Evolutionary conservation across 2,113 vertebrate species (phyloP), one percentile per base, ranked within the genome.

Genomic region (Pristiophorus japonicus): DNA sequence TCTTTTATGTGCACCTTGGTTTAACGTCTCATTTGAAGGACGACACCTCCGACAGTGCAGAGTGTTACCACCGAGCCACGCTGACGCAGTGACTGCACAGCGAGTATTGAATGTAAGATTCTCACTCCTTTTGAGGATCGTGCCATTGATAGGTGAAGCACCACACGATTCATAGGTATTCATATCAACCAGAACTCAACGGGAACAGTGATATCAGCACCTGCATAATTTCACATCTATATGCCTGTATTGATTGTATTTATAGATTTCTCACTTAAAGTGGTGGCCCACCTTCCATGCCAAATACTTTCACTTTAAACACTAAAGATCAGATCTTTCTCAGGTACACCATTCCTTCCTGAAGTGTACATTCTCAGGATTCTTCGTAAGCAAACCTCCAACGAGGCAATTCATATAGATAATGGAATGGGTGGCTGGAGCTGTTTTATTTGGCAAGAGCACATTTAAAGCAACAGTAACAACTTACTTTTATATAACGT

Each of bases 161-260:
- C 34, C 16, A 65, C 59, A 24, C 6, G 96, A 96, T 96, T 95
- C 96, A 84, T 93, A 95, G 91, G 95, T 51, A 95, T 95, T 95
- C 96, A 95, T 84, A 95, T 51, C 93, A 96, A 0, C 95, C 95
- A 95, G 91, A 96, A 96, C 96, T 94, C 96, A 96, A 95, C 16
- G 90, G 34, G 55, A 96, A 84, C 38, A 95, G 90, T 91, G 73
- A 95, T 96, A 65, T 95, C 78, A 96, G 63, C 92, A 55, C 75
- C 96, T 95, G 84, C 55, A 96, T 95, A 96, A 96, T 85, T 96
- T 95, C 55, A 0, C 95, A 95, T 96, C 96, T 97, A 62, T 92
- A 96, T 96, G 96, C 95, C 96, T 96, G 96, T 55, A 97, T 95
- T 96, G 96, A 96, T 85, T 12, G 34, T 8, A 14, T 96, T 96